phyloP scores from a whole-genome alignment of 1,140 invertebrate species.

The Nomia melanderi region DNA sequence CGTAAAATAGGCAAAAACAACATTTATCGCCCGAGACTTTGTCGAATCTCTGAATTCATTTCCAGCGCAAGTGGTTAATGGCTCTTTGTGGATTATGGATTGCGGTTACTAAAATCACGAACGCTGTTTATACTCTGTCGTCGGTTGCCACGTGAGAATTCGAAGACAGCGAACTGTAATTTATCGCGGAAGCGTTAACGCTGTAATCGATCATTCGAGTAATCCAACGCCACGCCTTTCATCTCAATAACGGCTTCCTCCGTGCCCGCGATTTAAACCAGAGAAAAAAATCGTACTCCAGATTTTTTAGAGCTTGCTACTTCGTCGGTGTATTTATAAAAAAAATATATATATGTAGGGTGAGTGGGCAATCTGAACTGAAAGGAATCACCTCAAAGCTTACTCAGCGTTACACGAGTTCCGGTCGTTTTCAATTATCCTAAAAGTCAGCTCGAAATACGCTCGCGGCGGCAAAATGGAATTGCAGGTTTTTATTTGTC shows the following conservation, averaged over 20 bases:
- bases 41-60: too few relatives aligned
- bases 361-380: constrained; percentile 22
- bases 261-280: neutral
- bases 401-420: constrained; percentile 36
- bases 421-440: constrained; percentile 46
- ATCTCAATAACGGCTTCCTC: too few relatives aligned
- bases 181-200: too few relatives aligned
- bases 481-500: constrained; percentile 24
- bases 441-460: constrained; percentile 34
- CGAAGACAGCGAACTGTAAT: too few relatives aligned
- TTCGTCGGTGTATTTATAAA: neutral
- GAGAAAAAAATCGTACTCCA: neutral
- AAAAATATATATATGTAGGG: neutral
- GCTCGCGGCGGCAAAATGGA: constrained; percentile 33
- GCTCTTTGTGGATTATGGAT: too few relatives aligned
- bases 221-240: constrained; percentile 4
- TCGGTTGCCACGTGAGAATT: too few relatives aligned
- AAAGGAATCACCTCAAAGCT: constrained; percentile 44
- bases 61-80: too few relatives aligned
- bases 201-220: too few relatives aligned
- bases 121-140: too few relatives aligned
- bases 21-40: too few relatives aligned
- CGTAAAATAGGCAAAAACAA: too few relatives aligned
- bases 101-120: too few relatives aligned
- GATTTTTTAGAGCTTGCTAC: neutral